Evolutionary conservation across 1,140 invertebrate species (phyloP).

Genomic region (Dryas iulia): DNA sequence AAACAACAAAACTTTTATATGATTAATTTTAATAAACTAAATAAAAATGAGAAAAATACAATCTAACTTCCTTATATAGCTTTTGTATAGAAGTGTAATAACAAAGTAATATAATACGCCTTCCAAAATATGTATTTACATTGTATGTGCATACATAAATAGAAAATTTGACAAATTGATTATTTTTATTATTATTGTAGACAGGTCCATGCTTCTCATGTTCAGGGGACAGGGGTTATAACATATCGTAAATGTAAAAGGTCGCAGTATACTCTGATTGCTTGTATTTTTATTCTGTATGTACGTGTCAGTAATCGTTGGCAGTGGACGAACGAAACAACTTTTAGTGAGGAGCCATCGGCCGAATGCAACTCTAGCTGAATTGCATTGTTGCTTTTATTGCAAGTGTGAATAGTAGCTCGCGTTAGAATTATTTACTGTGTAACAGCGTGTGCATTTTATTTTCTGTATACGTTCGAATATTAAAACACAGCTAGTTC

Average conservation of each 20-base stretch:
- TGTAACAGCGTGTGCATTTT: constrained; percentile 18
- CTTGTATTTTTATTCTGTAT: constrained; percentile 24
- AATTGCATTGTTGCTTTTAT: constrained; percentile 78
- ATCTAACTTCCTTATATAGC: too few relatives aligned
- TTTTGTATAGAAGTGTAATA: too few relatives aligned
- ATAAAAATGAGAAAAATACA: too few relatives aligned
- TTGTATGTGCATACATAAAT: too few relatives aligned
- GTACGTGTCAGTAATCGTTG: constrained; percentile 30
- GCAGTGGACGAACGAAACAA: constrained; percentile 45
- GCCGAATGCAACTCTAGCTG: constrained; percentile 64
- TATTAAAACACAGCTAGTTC: neutral
- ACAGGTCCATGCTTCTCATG: neutral
- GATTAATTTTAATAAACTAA: too few relatives aligned
- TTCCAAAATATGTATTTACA: too few relatives aligned
- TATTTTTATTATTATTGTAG: neutral
- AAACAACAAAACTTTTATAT: too few relatives aligned
- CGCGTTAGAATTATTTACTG: constrained; percentile 70
- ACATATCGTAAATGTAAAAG: constrained; percentile 20
- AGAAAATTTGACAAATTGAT: neutral
- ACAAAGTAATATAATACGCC: too few relatives aligned
- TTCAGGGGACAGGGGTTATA: neutral
- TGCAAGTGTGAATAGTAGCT: constrained; percentile 64
- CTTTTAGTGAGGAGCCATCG: constrained; percentile 59
- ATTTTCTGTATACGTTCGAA: constrained; percentile 12
- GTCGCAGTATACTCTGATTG: constrained; percentile 16